Percentiles rank a stretch among this genome's conserved stretches.
These are phyloP conservation scores for Leucania comma DNA, from an alignment of 2,888 invertebrate genomes.

Conservation along the genomic window DNA sequence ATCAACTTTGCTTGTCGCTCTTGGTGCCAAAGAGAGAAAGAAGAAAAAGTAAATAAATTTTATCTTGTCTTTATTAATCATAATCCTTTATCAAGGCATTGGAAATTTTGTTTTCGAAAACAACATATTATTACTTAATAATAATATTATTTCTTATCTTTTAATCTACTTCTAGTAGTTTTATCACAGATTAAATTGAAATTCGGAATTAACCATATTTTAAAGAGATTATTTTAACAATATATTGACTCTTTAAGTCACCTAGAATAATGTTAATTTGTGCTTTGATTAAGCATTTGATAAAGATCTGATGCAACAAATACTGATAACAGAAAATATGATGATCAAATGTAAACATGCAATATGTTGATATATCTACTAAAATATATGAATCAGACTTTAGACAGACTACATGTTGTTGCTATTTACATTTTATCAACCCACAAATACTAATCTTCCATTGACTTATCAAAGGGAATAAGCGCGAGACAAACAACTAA, in stretches of 20 bases:
- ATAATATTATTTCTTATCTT: slow-evolving; percentile 10
- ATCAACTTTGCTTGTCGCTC: no score
- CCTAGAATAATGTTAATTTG: background rate
- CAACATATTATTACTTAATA: no score
- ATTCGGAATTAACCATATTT: background rate
- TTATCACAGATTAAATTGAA: slow-evolving; percentile 1
- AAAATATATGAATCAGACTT: no score
- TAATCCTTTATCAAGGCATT: slow-evolving; percentile 22
- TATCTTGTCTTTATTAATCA: slow-evolving; percentile 17
- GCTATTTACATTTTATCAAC: background rate
- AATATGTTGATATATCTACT: background rate
- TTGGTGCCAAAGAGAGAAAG: background rate
- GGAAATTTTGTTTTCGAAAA: slow-evolving; percentile 5
- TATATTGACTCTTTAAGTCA: background rate
- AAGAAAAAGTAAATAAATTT: background rate
- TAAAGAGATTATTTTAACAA: background rate
- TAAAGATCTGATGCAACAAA: slow-evolving; percentile 24
- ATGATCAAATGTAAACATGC: background rate
- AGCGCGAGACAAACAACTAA: background rate
- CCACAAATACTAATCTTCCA: no score
- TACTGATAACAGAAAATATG: slow-evolving; percentile 3
- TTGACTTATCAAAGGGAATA: background rate
- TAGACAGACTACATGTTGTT: background rate
- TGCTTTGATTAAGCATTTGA: background rate
- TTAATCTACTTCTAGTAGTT: background rate